Conservation (phyloP, 1,140 invertebrate species). For the Sesamia nonagrioides region DNA sequence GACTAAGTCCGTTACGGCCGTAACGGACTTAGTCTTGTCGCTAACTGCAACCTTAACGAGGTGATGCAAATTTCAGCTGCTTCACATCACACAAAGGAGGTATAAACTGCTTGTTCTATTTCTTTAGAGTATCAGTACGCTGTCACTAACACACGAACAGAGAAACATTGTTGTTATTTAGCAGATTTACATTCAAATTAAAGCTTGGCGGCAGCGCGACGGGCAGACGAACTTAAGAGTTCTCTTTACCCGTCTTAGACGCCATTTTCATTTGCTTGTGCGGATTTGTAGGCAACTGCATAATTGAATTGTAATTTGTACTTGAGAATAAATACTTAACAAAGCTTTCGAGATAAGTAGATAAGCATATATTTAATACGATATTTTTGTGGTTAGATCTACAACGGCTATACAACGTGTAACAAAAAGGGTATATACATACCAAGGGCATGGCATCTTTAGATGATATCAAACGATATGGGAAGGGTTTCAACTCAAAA, state of each 20-base stretch:
- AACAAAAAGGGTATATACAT: too few species aligned
- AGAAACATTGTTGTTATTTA: conserved; percentile 43
- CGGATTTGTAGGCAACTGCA: neutral
- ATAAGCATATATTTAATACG: too few species aligned
- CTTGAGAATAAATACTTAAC: neutral
- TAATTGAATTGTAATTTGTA: neutral
- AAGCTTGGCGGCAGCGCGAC: conserved; percentile 9
- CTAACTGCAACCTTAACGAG: conserved; percentile 32
- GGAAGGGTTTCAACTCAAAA: too few species aligned
- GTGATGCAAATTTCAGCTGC: conserved; percentile 51
- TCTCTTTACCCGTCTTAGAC: conserved; percentile 9
- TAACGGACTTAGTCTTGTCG: too few species aligned
- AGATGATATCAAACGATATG: too few species aligned
- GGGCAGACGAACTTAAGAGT: too few species aligned
- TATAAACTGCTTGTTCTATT: conserved; percentile 43
- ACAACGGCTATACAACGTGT: neutral
- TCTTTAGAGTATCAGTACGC: conserved; percentile 28
- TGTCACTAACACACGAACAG: conserved; percentile 25
- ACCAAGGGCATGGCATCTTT: too few species aligned
- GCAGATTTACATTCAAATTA: conserved; percentile 36
- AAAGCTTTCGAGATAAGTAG: neutral
- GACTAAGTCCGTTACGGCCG: conserved; percentile 9
- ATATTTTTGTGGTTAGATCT: neutral
- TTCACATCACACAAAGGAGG: conserved; percentile 25
- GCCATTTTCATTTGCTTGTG: neutral